Conservation (phyloP, 2,888 invertebrate genomes). For the Gari tellinella region DNA sequence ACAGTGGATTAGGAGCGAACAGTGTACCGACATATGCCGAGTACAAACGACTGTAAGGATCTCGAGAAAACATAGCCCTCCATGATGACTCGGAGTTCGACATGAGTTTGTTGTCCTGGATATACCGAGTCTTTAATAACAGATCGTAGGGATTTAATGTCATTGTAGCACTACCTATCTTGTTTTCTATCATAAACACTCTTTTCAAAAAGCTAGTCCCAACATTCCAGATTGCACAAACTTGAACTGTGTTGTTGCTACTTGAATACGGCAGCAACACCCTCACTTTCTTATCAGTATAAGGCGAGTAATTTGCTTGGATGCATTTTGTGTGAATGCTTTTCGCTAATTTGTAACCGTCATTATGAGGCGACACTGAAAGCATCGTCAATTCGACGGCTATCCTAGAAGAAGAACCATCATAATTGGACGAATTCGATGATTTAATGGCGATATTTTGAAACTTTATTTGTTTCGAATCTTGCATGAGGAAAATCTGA, state of each 20-base stretch:
- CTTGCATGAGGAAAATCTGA: too few relatives aligned
- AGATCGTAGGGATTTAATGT: slow-evolving; percentile 24
- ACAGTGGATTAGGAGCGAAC: slow-evolving; percentile 57
- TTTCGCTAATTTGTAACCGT: too few relatives aligned
- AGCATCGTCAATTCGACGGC: too few relatives aligned
- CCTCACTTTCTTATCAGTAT: background rate
- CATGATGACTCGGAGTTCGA: background rate
- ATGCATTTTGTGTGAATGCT: too few relatives aligned
- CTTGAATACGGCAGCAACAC: slow-evolving; percentile 7
- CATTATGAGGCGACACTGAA: too few relatives aligned
- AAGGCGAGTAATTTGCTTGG: too few relatives aligned
- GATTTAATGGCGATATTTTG: too few relatives aligned
- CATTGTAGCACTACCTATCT: slow-evolving; percentile 3
- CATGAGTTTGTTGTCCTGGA: too few relatives aligned
- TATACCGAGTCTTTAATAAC: too few relatives aligned
- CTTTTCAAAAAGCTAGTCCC: slow-evolving; percentile 39
- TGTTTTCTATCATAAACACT: slow-evolving; percentile 28
- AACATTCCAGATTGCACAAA: slow-evolving; percentile 43
- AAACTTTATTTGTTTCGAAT: too few relatives aligned
- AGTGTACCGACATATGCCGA: slow-evolving; percentile 63
- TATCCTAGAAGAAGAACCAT: too few relatives aligned
- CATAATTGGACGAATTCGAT: too few relatives aligned
- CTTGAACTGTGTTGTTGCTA: slow-evolving; percentile 9
- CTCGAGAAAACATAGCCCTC: slow-evolving; percentile 24
- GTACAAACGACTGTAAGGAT: slow-evolving; percentile 37